Base-by-base conservation (phyloP, 2,113 vertebrate species). In the Xiphophorus hellerii region DNA sequence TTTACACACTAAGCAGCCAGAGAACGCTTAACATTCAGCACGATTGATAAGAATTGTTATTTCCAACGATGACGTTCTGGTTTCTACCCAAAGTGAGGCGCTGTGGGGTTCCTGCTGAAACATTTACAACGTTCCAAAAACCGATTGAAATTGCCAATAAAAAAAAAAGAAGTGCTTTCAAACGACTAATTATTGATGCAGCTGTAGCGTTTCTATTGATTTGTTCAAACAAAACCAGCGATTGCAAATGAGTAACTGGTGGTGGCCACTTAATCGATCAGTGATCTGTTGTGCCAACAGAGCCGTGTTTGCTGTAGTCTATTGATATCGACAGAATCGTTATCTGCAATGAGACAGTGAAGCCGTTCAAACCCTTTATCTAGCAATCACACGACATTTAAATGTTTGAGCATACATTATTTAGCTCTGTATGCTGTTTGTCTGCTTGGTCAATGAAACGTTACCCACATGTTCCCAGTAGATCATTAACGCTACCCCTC, bases 261-360 rank as follows among this genome's bases (percentile, higher is more conserved):
- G 28, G 28, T 22, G 66, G 72, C 63, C 81, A 65, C 67, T 69
- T 62, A 42, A 89, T 92, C 72, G 73, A 90, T 90, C 74, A 12
- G 22, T 44, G 27, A 81, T 85, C 39, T 74, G 70, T 77, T 85
- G 11, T 39, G 80, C 80, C 81, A 81, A 69, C n/a, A 84, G 67
- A 58, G 2, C 66, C 1, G 33, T 88, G 89, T 93, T 93, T 92
- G 70, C 72, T 29, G 29, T 86, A 27, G 82, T 80, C 80, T 51
- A 73, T 58, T 75, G 65, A 80, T 91, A 91, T 90, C 74, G 87
- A 91, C 76, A 58, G 11, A 89, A 65, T 87, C 76, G 77, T 90
- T 86, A 85, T 17, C 62, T 28, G 54, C 12, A 73, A 74, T 51
- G 48, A 28, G 66, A 71, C 20, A n/a, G 22, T 17, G 22, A 67